These are phyloP conservation scores for Drosophila robusta DNA, from an alignment of 2,888 invertebrate genomes.

Conservation along the genomic window DNA sequence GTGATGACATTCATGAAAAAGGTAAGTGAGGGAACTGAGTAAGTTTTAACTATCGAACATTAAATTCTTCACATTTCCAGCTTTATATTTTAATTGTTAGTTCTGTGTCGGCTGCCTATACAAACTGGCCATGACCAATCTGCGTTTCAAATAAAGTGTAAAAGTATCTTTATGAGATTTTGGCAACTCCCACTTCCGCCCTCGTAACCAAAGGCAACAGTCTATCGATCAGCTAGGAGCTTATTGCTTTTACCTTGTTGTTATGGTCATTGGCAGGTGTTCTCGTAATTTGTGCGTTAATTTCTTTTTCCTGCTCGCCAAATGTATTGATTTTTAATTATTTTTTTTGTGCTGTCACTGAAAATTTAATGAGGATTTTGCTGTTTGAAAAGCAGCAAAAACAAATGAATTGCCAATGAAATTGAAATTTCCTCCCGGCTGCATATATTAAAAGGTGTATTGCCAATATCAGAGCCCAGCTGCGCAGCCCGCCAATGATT, in stretches of 20 bases:
- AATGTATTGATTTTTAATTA: slow-evolving; percentile 35
- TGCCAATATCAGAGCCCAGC: slow-evolving; percentile 2
- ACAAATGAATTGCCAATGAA: slow-evolving; percentile 32
- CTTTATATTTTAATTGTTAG: no score
- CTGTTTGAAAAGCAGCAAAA: slow-evolving; percentile 30
- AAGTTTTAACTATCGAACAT: neutral
- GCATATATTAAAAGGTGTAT: slow-evolving; percentile 25
- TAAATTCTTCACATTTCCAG: neutral
- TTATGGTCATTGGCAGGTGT: slow-evolving; percentile 40
- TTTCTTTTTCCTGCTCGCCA: slow-evolving; percentile 41
- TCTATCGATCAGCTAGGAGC: neutral
- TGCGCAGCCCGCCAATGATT: slow-evolving; percentile 3
- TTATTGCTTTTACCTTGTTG: slow-evolving; percentile 20
- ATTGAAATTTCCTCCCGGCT: slow-evolving; percentile 41
- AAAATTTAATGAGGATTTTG: slow-evolving; percentile 59
- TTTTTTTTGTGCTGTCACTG: slow-evolving; percentile 37
- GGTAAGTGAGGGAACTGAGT: slow-evolving; percentile 87
- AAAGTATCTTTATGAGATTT: neutral
- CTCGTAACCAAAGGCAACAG: no score
- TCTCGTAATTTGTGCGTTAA: slow-evolving; percentile 42
- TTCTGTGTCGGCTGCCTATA: no score
- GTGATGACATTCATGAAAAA: slow-evolving; percentile 97
- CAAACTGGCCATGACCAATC: no score
- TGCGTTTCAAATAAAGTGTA: neutral
- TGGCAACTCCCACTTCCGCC: no score